phyloP scores from a whole-genome alignment of 2,797 vertebrate genomes.

The Coranthus polyacanthus region DNA sequence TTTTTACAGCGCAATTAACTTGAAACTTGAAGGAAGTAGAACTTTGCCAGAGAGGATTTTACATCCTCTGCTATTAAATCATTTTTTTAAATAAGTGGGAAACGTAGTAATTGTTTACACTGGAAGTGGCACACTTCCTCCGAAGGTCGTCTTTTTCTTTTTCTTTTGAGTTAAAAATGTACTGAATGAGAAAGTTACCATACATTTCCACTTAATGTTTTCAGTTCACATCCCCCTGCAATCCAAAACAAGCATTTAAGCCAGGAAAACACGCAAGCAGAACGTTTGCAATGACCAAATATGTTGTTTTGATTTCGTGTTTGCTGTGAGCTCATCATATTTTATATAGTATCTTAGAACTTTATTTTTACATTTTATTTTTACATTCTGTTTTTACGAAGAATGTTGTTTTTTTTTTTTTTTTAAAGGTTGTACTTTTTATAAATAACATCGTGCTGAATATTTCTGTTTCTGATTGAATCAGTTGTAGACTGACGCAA shows the following conservation, averaged over 20 bases:
- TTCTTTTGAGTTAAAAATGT: conserved; percentile 33
- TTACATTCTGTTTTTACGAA: conserved; percentile 56
- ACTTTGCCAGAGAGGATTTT: conserved; percentile 16
- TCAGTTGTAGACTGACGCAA: conserved; percentile 2
- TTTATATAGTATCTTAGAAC: conserved; percentile 69
- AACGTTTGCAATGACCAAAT: conserved; percentile 66
- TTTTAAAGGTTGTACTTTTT: conserved; percentile 48
- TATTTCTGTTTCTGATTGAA: conserved; percentile 34
- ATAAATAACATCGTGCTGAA: conserved; percentile 32
- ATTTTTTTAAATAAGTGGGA: conserved; percentile 25
- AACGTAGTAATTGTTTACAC: conserved; percentile 72
- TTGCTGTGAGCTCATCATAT: conserved; percentile 50
- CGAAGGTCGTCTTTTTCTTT: conserved; percentile 27
- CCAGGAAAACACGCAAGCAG: conserved; percentile 28
- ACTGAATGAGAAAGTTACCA: conserved; percentile 39
- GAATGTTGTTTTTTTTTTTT: conserved; percentile 40
- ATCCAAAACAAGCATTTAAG: conserved; percentile 45
- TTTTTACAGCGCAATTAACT: conserved; percentile 20
- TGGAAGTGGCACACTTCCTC: conserved; percentile 33
- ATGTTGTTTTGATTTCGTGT: conserved; percentile 50
- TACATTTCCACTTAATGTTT: conserved; percentile 45
- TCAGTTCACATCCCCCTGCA: conserved; percentile 12
- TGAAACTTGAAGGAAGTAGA: conserved; percentile 34
- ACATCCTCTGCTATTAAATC: conserved; percentile 36
- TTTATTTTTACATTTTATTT: conserved; percentile 60